Conservation (phyloP, 2,797 vertebrate species). For the Pagetopsis macropterus region DNA sequence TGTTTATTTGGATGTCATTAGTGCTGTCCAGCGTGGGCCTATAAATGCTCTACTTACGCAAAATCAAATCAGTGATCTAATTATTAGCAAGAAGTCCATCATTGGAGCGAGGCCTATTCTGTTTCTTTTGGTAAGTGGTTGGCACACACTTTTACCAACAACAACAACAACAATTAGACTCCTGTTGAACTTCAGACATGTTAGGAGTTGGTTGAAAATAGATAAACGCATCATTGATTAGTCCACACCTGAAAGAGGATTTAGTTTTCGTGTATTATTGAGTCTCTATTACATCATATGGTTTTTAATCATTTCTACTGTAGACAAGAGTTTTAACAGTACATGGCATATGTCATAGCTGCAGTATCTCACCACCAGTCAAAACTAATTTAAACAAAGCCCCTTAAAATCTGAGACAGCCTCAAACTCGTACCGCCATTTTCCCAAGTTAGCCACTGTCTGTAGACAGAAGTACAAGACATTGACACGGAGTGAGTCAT, state of each 20-base stretch:
- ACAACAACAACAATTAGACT: slow-evolving; percentile 25
- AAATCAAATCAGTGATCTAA: slow-evolving; percentile 55
- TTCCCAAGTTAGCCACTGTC: slow-evolving; percentile 54
- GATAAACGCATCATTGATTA: slow-evolving; percentile 24
- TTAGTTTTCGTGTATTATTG: neutral
- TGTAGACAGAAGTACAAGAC: slow-evolving; percentile 45
- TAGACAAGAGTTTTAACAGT: neutral
- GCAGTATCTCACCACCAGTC: slow-evolving; percentile 16
- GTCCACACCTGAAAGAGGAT: slow-evolving; percentile 12
- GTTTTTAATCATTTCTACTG: neutral
- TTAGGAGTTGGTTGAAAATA: slow-evolving; percentile 37
- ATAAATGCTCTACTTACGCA: slow-evolving; percentile 31
- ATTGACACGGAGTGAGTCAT: slow-evolving; percentile 64
- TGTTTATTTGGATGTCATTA: slow-evolving; percentile 77
- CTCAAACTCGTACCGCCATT: slow-evolving; percentile 23
- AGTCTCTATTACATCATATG: neutral
- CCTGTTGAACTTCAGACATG: slow-evolving; percentile 38
- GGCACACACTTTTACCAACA: slow-evolving; percentile 16
- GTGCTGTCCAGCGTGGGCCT: slow-evolving; percentile 27
- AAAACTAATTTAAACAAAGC: slow-evolving; percentile 18
- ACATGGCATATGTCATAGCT: slow-evolving; percentile 4
- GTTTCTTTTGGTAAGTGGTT: slow-evolving; percentile 11
- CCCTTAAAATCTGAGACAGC: slow-evolving; percentile 10
- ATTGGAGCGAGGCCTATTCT: slow-evolving; percentile 11
- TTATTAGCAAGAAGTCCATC: slow-evolving; percentile 49